Evolutionary conservation across 2,797 vertebrate genomes (phyloP).

Genomic region (Odontamblyopus lacepedii): DNA sequence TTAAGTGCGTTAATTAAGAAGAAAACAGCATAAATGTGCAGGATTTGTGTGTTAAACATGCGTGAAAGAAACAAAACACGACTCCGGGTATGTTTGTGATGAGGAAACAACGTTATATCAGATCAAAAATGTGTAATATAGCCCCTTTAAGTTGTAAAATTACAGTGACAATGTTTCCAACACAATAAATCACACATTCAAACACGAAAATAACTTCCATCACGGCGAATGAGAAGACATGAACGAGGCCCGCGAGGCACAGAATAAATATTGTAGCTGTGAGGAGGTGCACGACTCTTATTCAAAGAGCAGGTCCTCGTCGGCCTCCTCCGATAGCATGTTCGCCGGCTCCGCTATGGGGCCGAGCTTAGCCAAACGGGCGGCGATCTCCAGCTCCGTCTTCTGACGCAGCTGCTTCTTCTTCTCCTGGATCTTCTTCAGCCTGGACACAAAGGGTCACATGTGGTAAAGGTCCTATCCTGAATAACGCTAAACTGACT

Average conservation of each 20-base stretch:
- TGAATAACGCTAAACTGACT: too few relatives aligned
- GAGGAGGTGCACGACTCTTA: conserved; percentile 56
- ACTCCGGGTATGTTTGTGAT: too few relatives aligned
- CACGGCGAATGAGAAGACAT: conserved; percentile 50
- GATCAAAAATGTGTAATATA: background rate
- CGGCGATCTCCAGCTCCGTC: conserved; percentile 86
- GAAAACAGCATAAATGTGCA: too few relatives aligned
- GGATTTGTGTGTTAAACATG: too few relatives aligned
- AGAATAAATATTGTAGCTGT: conserved; percentile 74
- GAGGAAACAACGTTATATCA: too few relatives aligned
- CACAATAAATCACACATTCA: conserved; percentile 58
- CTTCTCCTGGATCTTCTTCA: conserved; percentile 99
- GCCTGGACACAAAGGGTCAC: conserved; percentile 65
- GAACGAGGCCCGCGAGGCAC: conserved; percentile 63
- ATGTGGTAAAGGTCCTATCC: too few relatives aligned
- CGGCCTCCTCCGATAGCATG: conserved; percentile 90
- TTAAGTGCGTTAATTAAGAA: too few relatives aligned
- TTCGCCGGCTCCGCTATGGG: conserved; percentile 86
- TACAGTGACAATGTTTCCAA: conserved; percentile 43
- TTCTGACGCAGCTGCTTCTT: conserved; percentile 93
- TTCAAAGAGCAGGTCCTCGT: conserved; percentile 95
- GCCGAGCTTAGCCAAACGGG: conserved; percentile 78
- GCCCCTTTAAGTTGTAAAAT: conserved; percentile 10
- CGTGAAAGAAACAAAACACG: too few relatives aligned
- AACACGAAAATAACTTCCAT: conserved; percentile 37